A percentile compares a stretch with the other conserved stretches of the same genome.
Evolutionary conservation across 2,113 vertebrate species (phyloP).

Genomic region (Percopsis transmontana): DNA sequence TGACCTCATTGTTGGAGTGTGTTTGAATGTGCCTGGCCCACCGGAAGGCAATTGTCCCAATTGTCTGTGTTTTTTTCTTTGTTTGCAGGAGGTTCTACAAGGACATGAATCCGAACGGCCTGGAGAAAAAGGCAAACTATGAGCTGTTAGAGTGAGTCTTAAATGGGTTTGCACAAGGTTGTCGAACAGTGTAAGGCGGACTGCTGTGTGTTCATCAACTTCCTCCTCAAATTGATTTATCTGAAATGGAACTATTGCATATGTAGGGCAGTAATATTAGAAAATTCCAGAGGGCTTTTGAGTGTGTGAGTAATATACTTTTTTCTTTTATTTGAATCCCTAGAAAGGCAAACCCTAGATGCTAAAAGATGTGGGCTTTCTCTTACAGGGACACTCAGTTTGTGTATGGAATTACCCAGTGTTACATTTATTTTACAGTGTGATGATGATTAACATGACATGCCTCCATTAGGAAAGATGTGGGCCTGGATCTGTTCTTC

Average conservation of each 20-base stretch:
- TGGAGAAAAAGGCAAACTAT: conserved; percentile 95
- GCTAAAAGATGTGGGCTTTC: no score
- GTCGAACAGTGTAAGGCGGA: not conserved
- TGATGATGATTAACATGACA: no score
- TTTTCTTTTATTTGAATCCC: no score
- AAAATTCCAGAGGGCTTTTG: no score
- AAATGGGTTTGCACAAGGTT: not conserved
- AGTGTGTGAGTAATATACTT: no score
- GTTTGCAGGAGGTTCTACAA: conserved; percentile 89
- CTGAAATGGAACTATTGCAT: not conserved
- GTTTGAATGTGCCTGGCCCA: no score
- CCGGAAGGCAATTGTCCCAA: not conserved
- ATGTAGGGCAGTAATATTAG: no score
- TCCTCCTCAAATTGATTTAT: not conserved
- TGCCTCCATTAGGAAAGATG: conserved; percentile 82
- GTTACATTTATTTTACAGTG: not conserved
- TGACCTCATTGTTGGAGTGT: not conserved
- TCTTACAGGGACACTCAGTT: not conserved
- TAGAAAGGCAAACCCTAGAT: no score
- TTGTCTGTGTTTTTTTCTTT: not conserved
- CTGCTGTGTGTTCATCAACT: not conserved
- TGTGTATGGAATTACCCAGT: not conserved
- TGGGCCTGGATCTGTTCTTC: conserved; percentile 92
- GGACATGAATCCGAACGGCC: conserved; percentile 90
- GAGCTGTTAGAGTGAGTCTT: conserved; percentile 90